Evolutionary conservation across 2,888 invertebrate genomes (phyloP).

Genomic region (Oscheius onirici): DNA sequence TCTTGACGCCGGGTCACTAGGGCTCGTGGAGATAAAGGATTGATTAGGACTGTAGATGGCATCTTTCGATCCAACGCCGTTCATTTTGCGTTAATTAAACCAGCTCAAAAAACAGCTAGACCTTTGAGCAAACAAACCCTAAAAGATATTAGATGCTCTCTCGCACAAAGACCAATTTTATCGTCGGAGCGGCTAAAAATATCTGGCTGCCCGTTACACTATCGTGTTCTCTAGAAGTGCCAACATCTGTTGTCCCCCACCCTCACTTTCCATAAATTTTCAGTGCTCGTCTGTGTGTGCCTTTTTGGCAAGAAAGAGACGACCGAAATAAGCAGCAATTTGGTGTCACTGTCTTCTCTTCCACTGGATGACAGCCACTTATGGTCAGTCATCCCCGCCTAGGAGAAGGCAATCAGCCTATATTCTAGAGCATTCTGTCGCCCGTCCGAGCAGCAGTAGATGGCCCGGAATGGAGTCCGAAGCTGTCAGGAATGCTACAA

Average conservation of each 20-base stretch:
- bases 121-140: background rate
- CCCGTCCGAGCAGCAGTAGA: constrained; percentile 16
- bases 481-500: background rate
- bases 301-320: background rate
- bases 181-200: too few relatives aligned
- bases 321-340: background rate
- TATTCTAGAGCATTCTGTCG: constrained; percentile 17
- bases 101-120: too few relatives aligned
- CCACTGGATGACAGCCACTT: constrained; percentile 20
- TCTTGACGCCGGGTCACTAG: constrained; percentile 2
- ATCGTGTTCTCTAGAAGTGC: background rate
- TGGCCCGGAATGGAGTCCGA: background rate
- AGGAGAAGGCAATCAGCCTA: constrained; percentile 10
- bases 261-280: background rate
- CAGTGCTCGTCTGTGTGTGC: background rate
- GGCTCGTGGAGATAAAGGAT: constrained; percentile 2
- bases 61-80: background rate
- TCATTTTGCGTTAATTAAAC: background rate
- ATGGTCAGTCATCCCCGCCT: constrained; percentile 20
- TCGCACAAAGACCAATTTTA: too few relatives aligned
- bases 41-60: background rate
- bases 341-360: background rate
- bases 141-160: background rate
- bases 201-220: background rate
- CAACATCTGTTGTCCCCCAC: background rate